These are phyloP conservation scores for Notodonta ziczac DNA, from an alignment of 2,888 invertebrate species.

Conservation along the genomic window DNA sequence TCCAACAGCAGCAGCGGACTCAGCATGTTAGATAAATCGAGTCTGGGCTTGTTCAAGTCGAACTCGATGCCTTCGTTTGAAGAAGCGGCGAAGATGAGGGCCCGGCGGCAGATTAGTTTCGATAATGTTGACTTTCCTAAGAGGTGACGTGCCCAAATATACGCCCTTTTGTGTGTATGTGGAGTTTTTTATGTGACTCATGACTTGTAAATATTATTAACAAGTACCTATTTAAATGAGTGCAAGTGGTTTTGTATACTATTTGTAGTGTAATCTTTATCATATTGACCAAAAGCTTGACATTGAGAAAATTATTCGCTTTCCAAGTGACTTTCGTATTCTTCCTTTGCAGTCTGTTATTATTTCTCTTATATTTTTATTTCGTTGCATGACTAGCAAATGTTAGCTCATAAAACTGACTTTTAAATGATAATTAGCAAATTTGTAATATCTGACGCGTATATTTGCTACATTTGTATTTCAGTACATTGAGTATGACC, in stretches of 20 bases:
- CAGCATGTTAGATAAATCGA: conserved; percentile 61
- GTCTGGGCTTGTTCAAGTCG: conserved; percentile 64
- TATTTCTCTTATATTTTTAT: conserved; percentile 58
- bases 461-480: conserved; percentile 23
- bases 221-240: conserved; percentile 21
- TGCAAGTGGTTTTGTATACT: conserved; percentile 25
- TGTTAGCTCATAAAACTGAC: conserved; percentile 40
- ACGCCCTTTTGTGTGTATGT: not conserved
- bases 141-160: conserved; percentile 57
- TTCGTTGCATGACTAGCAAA: conserved; percentile 56
- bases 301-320: conserved; percentile 7
- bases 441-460: conserved; percentile 9
- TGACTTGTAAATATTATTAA: conserved; percentile 31
- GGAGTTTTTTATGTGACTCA: conserved; percentile 2
- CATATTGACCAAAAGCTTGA: conserved; percentile 21
- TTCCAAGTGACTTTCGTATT: conserved; percentile 7
- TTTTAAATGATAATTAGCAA: not conserved
- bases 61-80: conserved; percentile 78
- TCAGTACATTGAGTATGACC: conserved; percentile 29
- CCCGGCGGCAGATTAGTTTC: conserved; percentile 85
- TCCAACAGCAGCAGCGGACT: conserved; percentile 68
- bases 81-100: conserved; percentile 79
- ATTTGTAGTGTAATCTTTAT: conserved; percentile 19
- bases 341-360: conserved; percentile 42
- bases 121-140: conserved; percentile 81